Percentiles rank a stretch among this genome's conserved stretches.
Conservation (phyloP, 2,888 invertebrate genomes). For the Tyria jacobaeae region DNA sequence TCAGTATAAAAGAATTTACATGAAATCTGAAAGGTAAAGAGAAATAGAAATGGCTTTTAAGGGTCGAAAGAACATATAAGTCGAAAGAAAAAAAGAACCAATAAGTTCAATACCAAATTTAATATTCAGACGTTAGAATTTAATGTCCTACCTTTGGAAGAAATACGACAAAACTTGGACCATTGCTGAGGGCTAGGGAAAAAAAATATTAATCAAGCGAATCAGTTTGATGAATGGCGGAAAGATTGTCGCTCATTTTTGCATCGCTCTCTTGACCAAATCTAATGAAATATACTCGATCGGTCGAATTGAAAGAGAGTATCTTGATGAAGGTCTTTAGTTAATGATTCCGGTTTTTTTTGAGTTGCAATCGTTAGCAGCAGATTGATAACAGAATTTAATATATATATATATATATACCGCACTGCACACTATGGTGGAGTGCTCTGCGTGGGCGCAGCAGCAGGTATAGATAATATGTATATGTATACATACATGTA, state of each 20-base stretch:
- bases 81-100: slow-evolving; percentile 43
- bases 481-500: too few relatives aligned
- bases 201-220: slow-evolving; percentile 49
- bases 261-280: slow-evolving; percentile 28
- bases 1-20: slow-evolving; percentile 11
- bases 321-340: slow-evolving; percentile 26
- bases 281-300: slow-evolving; percentile 46
- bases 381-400: too few relatives aligned
- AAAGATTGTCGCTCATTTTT: slow-evolving; percentile 48
- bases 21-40: slow-evolving; percentile 33
- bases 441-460: too few relatives aligned
- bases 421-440: too few relatives aligned
- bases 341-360: slow-evolving; percentile 19
- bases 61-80: slow-evolving; percentile 30
- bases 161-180: slow-evolving; percentile 47
- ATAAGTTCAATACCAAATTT: slow-evolving; percentile 45
- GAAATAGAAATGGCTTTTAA: slow-evolving; percentile 30
- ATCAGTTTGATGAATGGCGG: slow-evolving; percentile 47
- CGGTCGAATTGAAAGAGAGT: slow-evolving; percentile 35
- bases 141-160: slow-evolving; percentile 38
- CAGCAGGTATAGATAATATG: too few relatives aligned
- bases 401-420: too few relatives aligned
- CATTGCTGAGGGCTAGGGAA: slow-evolving; percentile 30
- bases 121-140: slow-evolving; percentile 45
- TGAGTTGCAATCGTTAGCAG: slow-evolving; percentile 10